A percentile compares a stretch with the other conserved stretches of the same genome.
phyloP scores from a whole-genome alignment of 2,888 invertebrate species.

The Drosophila phalerata region DNA sequence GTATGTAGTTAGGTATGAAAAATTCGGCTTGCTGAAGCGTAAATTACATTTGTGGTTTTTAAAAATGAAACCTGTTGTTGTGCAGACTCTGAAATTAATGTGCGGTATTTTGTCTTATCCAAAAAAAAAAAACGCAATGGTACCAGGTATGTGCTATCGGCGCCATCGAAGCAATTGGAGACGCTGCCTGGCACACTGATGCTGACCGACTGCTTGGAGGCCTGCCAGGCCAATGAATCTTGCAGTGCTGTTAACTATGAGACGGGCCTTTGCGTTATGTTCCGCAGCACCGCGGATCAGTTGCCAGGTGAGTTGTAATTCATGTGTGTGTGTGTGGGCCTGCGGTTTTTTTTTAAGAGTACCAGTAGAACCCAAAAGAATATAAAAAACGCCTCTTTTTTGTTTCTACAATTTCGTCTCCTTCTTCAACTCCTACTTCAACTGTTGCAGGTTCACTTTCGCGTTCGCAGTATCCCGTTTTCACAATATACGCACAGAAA shows the following conservation, averaged over 20 bases:
- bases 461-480: conserved; percentile 97
- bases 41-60: not conserved
- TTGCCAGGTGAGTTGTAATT: conserved; percentile 90
- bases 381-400: conserved; percentile 18
- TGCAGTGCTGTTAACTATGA: conserved; percentile 98
- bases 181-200: conserved; percentile 96
- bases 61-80: conserved; percentile 45
- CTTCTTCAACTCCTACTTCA: conserved; percentile 2
- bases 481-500: conserved; percentile 98
- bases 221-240: conserved; percentile 95
- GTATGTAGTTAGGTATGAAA: not conserved
- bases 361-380: too few relatives aligned
- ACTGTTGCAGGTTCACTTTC: conserved; percentile 92
- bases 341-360: not conserved
- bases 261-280: conserved; percentile 96
- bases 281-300: conserved; percentile 93
- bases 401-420: conserved; percentile 4
- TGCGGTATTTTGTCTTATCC: conserved; percentile 71
- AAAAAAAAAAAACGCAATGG: conserved; percentile 14
- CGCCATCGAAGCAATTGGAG: conserved; percentile 95
- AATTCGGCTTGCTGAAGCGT: not conserved
- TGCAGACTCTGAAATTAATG: conserved; percentile 59
- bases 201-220: conserved; percentile 97
- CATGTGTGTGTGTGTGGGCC: conserved; percentile 37
- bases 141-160: conserved; percentile 90